Evolutionary conservation across 2,888 invertebrate genomes (phyloP).

Genomic region (Stenurella melanura): DNA sequence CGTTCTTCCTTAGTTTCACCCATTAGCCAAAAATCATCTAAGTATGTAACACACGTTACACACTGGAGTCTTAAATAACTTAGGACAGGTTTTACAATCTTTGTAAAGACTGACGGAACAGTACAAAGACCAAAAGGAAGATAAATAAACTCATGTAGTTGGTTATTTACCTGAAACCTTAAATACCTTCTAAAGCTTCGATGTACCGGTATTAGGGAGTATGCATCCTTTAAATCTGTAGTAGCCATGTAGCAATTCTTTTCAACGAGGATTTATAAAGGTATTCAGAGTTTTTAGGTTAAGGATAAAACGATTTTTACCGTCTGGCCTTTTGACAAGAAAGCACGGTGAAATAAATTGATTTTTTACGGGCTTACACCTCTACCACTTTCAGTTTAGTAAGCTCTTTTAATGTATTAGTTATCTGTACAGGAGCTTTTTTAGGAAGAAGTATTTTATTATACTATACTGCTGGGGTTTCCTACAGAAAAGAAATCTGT

Average conservation of each 20-base stretch:
- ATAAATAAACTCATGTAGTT: constrained; percentile 37
- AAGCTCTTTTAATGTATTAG: neutral
- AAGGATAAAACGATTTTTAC: neutral
- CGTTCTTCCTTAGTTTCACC: constrained; percentile 21
- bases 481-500: neutral
- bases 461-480: neutral
- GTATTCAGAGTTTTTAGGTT: constrained; percentile 30
- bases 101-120: constrained; percentile 35
- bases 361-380: neutral
- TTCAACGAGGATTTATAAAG: constrained; percentile 31
- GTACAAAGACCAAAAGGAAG: constrained; percentile 41
- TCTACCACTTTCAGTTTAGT: neutral
- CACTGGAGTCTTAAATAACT: constrained; percentile 1
- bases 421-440: neutral
- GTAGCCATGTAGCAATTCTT: constrained; percentile 13
- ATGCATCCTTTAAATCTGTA: too few relatives aligned
- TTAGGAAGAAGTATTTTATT: neutral
- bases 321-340: constrained; percentile 1
- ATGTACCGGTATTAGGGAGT: constrained; percentile 13
- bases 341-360: neutral
- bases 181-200: constrained; percentile 9
- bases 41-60: constrained; percentile 29
- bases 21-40: constrained; percentile 37
- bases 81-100: constrained; percentile 24
- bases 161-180: constrained; percentile 26